Evolutionary conservation across 64 coral and sea anemone species (phyloP).

Genomic region (Acropora yongei): DNA sequence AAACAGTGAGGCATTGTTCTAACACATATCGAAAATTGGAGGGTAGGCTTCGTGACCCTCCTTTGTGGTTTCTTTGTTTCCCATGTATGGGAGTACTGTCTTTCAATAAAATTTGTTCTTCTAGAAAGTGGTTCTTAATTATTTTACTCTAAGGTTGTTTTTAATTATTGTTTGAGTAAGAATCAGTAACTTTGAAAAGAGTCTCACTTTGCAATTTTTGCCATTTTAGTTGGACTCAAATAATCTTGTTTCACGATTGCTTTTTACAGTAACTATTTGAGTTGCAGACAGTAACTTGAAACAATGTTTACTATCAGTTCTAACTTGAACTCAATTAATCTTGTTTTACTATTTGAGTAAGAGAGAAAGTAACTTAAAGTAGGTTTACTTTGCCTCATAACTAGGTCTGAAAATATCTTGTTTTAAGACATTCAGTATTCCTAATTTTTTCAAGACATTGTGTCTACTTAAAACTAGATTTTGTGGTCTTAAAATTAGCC

Average conservation of each 20-base stretch:
- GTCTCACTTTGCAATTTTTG: neutral
- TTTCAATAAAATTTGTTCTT: constrained; percentile 6
- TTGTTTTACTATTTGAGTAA: constrained; percentile 15
- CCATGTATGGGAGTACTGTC: neutral
- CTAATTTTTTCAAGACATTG: constrained; percentile 5
- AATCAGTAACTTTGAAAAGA: neutral
- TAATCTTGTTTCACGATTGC: neutral
- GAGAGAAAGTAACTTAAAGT: neutral
- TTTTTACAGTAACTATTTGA: neutral
- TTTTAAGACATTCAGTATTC: constrained; percentile 7
- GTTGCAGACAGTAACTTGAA: neutral
- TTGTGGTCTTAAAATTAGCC: neutral
- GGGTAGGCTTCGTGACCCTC: neutral
- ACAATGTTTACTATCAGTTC: neutral
- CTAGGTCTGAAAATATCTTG: constrained; percentile 4
- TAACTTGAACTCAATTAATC: neutral
- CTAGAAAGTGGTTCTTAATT: neutral
- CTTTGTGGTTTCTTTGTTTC: neutral
- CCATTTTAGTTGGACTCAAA: neutral
- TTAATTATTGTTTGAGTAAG: neutral
- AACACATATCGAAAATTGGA: neutral
- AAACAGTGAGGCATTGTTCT: neutral
- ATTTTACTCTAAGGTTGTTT: neutral
- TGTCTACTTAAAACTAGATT: constrained; percentile 17
- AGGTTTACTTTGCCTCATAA: constrained; percentile 7